A percentile compares a stretch with the other conserved stretches of the same genome.
phyloP scores from a whole-genome alignment of 2,888 invertebrate species.

The Ornithoptera priamus region DNA sequence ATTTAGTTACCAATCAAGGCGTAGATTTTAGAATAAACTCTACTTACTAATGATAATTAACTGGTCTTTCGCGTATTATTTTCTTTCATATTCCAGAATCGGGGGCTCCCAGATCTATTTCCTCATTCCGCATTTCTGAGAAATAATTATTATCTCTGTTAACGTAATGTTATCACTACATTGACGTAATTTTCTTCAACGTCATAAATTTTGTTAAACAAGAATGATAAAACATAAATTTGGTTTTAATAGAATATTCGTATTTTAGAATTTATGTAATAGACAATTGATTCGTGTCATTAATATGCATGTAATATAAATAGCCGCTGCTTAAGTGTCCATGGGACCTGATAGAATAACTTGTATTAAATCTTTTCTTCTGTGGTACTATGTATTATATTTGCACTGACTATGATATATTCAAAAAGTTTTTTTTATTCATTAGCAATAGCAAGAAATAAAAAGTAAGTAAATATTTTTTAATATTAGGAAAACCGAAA shows the following conservation, averaged over 20 bases:
- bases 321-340: too few species aligned
- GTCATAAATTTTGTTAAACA: not conserved
- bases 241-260: not conserved
- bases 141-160: conserved; percentile 16
- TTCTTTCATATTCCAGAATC: conserved; percentile 9
- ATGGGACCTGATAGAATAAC: not conserved
- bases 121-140: conserved; percentile 4
- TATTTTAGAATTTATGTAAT: too few species aligned
- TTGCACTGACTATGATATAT: too few species aligned
- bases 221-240: not conserved
- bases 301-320: too few species aligned
- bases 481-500: too few species aligned
- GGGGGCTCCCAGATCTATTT: conserved; percentile 25
- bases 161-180: not conserved
- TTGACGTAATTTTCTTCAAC: not conserved
- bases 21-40: conserved; percentile 13
- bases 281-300: too few species aligned
- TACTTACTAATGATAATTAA: conserved; percentile 1
- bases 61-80: conserved; percentile 20
- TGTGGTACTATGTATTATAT: not conserved
- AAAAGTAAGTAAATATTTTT: too few species aligned
- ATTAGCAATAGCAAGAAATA: too few species aligned
- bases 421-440: too few species aligned
- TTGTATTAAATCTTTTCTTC: not conserved
- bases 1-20: conserved; percentile 1